Base-by-base conservation (phyloP, 2,888 invertebrate species). In the Troides helena region DNA sequence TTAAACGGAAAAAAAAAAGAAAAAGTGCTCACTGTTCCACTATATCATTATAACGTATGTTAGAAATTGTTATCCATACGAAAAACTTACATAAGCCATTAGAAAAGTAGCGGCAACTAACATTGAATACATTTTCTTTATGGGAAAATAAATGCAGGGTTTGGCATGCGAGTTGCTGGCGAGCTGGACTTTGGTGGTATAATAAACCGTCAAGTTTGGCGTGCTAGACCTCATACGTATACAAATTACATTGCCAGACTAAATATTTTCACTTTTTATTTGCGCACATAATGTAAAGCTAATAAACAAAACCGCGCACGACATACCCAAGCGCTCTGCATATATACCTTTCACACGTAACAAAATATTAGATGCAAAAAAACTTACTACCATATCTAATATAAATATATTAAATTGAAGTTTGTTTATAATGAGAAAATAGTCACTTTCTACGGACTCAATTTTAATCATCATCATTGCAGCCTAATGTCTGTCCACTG, bases 231-330 rank as follows among this genome's bases (percentile, higher is more conserved):
- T 59, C 61, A 61, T 61, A 64, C 25, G 61, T 64, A 67, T 67
- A 70, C 67, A 67, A 67, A 63, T 70, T 67, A 70, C 70, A 67
- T 70, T 70, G 21, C 60, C 58, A 60, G 56, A 61, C 70, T 57
- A 66, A 70, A 67, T 70, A 67, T 70, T 70, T 70, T 70, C 67
- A 70, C 64, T 70, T 70, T 70, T 67, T 67, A 70, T 70, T 70
- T 62, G 70, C 58, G 30, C 70, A 70, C 70, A 67, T 70, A 67
- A 61, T 70, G 67, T 67, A 70, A 67, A 60, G 70, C 64, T 64
- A 64, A 67, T 70, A 70, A 70, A 67, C 70, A 67, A 70, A 61
- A 46, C 60, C 56, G 59, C n/a, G 46, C 67, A 64, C 67, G 67
- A 67, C 66, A 66, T 53, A 17, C 30, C 62, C 50, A 25, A 46